Conservation (phyloP, 2,113 vertebrate species). For the Puffinus mauretanicus region DNA sequence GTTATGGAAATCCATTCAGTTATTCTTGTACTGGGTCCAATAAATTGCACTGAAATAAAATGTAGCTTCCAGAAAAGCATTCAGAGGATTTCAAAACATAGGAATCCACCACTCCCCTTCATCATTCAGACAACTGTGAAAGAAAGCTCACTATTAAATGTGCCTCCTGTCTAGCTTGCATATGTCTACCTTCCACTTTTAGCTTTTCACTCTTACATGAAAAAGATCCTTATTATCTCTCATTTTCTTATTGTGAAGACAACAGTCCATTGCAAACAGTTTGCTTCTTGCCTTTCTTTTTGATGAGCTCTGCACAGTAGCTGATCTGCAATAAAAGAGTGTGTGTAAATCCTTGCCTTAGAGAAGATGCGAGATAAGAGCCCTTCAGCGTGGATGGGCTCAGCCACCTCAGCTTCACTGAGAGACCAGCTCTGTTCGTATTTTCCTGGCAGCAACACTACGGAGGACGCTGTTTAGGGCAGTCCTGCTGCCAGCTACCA, state of each 20-base stretch:
- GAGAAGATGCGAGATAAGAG: neutral
- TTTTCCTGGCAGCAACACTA: neutral
- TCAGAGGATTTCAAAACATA: neutral
- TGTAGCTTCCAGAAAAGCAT: neutral
- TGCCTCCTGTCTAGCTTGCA: neutral
- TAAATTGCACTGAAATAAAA: neutral
- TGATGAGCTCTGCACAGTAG: neutral
- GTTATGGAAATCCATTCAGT: neutral
- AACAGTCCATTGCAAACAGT: neutral
- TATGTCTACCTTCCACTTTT: neutral
- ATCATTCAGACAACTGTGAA: neutral
- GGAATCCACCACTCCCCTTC: neutral
- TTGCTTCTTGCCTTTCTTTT: neutral
- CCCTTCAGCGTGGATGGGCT: neutral
- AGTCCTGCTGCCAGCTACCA: neutral
- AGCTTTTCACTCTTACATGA: neutral
- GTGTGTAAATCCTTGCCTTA: neutral
- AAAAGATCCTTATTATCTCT: neutral
- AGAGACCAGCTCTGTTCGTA: neutral
- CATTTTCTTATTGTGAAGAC: neutral
- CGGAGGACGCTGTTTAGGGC: neutral
- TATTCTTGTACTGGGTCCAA: neutral
- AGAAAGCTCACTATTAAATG: neutral
- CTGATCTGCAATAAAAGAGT: neutral
- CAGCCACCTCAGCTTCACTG: neutral